Percentiles rank a stretch among this genome's conserved stretches.
Evolutionary conservation across 37 sponge, comb jelly and placozoan species (phyloP).

Genomic region (Halisarca cf. caerulea): DNA sequence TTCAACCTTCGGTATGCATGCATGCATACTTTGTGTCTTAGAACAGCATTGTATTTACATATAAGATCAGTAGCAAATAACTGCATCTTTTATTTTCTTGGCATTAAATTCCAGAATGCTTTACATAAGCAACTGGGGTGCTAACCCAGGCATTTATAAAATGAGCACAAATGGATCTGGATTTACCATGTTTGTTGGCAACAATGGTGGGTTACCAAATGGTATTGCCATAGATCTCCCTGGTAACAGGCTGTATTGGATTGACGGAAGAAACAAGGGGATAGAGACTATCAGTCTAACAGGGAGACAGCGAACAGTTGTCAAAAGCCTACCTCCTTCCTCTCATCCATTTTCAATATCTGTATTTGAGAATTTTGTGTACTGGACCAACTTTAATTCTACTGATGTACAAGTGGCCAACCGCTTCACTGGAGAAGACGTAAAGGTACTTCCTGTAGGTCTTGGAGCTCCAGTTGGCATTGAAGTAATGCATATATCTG

Average conservation of each 20-base stretch:
- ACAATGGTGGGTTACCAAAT: conserved; percentile 1
- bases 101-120: not conserved
- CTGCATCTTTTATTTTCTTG: no score
- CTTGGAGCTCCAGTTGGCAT: no score
- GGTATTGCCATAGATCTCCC: conserved; percentile 26
- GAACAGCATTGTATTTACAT: no score
- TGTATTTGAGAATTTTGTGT: conserved; percentile 6
- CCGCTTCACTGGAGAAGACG: not conserved
- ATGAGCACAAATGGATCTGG: not conserved
- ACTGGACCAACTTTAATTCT: not conserved
- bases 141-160: not conserved
- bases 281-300: not conserved
- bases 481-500: no score
- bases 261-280: conserved; percentile 5
- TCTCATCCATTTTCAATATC: conserved; percentile 7
- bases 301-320: not conserved
- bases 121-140: conserved; percentile 33
- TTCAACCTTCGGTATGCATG: no score
- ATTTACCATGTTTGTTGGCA: not conserved
- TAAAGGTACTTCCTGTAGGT: not conserved
- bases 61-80: no score
- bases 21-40: no score
- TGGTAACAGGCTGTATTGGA: conserved; percentile 19
- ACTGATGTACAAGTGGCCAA: not conserved
- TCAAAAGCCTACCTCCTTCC: not conserved